A percentile compares a stretch with the other conserved stretches of the same genome.
Conservation (phyloP, 2,888 invertebrate species). For the Leistus spinibarbis region DNA sequence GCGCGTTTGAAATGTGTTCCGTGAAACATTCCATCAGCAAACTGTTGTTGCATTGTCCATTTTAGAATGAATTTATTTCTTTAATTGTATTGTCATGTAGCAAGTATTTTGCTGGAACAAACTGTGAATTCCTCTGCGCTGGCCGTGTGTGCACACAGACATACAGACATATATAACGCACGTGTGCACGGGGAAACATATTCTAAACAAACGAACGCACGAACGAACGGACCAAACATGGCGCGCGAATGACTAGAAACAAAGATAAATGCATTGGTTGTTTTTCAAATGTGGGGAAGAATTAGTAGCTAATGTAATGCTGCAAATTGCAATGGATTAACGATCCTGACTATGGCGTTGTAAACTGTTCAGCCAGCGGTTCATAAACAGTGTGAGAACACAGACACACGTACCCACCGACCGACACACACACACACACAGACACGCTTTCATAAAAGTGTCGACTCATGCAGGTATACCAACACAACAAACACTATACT, state of each 20-base stretch:
- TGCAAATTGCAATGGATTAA: constrained; percentile 37
- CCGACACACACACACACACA: too few species aligned
- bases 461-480: too few species aligned
- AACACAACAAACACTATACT: not conserved
- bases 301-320: constrained; percentile 37
- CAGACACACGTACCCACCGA: not conserved
- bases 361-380: constrained; percentile 22
- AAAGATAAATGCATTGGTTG: constrained; percentile 32
- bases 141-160: not conserved
- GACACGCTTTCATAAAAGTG: not conserved
- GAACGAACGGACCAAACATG: constrained; percentile 8
- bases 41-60: too few species aligned
- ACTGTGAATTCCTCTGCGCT: constrained; percentile 13
- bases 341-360: constrained; percentile 19
- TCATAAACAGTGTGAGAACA: constrained; percentile 11
- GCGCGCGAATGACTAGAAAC: constrained; percentile 3
- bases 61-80: constrained; percentile 13
- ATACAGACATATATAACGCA: not conserved
- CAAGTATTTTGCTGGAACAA: constrained; percentile 10
- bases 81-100: constrained; percentile 36
- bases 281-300: constrained; percentile 34
- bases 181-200: not conserved
- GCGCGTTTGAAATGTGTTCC: too few species aligned
- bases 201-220: not conserved
- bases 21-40: too few species aligned